A percentile compares a stretch with the other conserved stretches of the same genome.
phyloP scores from a whole-genome alignment of 2,797 vertebrate species.

The Sebastes matsubarae region DNA sequence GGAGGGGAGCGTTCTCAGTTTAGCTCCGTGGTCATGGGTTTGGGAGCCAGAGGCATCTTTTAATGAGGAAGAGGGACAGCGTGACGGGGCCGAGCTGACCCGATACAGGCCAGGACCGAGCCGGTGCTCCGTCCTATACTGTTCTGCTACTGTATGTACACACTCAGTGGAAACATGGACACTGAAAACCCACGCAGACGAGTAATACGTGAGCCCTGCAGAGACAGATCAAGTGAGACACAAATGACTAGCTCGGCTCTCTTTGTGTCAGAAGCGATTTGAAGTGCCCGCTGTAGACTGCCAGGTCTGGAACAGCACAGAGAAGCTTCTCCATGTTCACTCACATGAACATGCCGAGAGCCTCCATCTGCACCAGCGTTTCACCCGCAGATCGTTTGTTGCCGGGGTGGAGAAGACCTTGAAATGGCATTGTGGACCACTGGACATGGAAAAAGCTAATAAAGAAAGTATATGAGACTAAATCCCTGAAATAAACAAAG shows the following conservation, averaged over 20 bases:
- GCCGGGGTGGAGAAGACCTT: conserved; percentile 22
- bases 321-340: conserved; percentile 27
- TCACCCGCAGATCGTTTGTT: neutral
- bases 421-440: neutral
- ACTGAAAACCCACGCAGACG: conserved; percentile 1
- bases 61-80: conserved; percentile 55
- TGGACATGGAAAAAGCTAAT: neutral
- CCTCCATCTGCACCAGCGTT: conserved; percentile 17
- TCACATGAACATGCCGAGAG: conserved; percentile 31
- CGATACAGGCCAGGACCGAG: conserved; percentile 8
- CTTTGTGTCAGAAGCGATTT: conserved; percentile 59
- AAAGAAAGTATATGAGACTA: neutral
- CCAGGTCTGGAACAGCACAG: conserved; percentile 27
- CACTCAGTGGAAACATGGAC: neutral
- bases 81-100: conserved; percentile 40
- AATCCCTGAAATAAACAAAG: neutral
- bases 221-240: conserved; percentile 54
- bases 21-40: conserved; percentile 34
- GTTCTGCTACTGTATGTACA: neutral
- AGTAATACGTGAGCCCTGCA: conserved; percentile 11
- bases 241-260: conserved; percentile 51
- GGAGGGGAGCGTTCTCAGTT: conserved; percentile 35
- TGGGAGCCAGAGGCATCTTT: conserved; percentile 57
- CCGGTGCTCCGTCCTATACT: neutral
- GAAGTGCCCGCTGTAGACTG: conserved; percentile 21